Conservation (phyloP, 1,140 invertebrate species). For the Drosophila murphyi region DNA sequence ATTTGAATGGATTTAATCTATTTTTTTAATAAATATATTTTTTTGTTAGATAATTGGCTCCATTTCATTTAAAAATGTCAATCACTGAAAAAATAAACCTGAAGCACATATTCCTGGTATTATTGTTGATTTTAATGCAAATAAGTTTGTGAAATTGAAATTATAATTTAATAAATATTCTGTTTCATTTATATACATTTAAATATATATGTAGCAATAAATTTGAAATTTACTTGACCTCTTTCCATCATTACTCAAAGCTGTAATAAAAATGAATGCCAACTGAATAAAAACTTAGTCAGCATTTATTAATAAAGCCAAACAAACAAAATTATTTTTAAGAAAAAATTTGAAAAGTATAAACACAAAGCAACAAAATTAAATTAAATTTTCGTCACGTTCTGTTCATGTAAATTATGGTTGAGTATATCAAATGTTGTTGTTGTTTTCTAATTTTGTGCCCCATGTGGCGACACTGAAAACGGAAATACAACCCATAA, state of each 20-base stretch:
- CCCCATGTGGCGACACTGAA: slow-evolving; percentile 37
- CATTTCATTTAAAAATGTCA: no score
- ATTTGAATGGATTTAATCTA: no score
- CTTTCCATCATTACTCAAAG: slow-evolving; percentile 14
- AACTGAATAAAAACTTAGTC: slow-evolving; percentile 21
- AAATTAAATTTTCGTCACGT: slow-evolving; percentile 58
- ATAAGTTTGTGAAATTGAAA: no score
- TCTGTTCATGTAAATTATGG: slow-evolving; percentile 53
- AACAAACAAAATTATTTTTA: slow-evolving; percentile 16
- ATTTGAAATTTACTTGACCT: slow-evolving; percentile 3
- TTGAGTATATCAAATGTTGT: slow-evolving; percentile 22
- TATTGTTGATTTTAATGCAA: not conserved
- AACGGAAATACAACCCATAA: slow-evolving; percentile 56
- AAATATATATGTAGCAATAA: not conserved
- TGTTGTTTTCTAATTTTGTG: slow-evolving; percentile 24
- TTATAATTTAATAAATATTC: no score
- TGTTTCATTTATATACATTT: not conserved
- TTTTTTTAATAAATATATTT: no score
- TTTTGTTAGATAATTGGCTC: no score
- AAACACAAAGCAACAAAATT: slow-evolving; percentile 29
- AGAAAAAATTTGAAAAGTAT: slow-evolving; percentile 31
- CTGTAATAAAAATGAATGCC: slow-evolving; percentile 8
- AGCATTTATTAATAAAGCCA: slow-evolving; percentile 29
- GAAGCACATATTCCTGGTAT: no score
- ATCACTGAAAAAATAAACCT: no score